A percentile compares a stretch with the other conserved stretches of the same genome.
phyloP scores from a whole-genome alignment of 1,140 invertebrate species.

The Gyrodactylus salaris region DNA sequence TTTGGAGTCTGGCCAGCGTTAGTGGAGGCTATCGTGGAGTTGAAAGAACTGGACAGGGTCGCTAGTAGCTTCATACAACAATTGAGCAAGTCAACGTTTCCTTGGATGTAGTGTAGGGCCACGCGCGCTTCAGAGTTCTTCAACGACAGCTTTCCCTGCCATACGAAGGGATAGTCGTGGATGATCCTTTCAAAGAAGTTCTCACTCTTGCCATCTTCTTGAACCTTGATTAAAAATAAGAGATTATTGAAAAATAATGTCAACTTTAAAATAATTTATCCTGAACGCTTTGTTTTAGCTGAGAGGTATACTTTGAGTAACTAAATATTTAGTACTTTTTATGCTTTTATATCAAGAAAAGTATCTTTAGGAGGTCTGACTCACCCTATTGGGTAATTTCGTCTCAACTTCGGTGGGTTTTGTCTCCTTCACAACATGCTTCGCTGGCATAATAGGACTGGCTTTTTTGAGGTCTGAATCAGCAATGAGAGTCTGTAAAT shows the following conservation, averaged over 20 bases:
- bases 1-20: not conserved
- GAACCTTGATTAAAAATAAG: not conserved
- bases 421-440: not conserved
- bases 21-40: not conserved
- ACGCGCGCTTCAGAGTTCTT: slow-evolving; percentile 78
- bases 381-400: too few species aligned
- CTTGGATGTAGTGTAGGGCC: slow-evolving; percentile 75
- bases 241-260: not conserved
- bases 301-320: too few species aligned
- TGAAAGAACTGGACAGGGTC: not conserved
- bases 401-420: too few species aligned
- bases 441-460: not conserved
- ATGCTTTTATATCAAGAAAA: not conserved
- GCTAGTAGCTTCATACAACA: slow-evolving; percentile 6
- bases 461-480: not conserved
- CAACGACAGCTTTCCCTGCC: slow-evolving; percentile 55
- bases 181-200: slow-evolving; percentile 1
- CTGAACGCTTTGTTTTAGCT: not conserved
- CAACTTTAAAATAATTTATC: not conserved
- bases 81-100: slow-evolving; percentile 26
- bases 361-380: not conserved
- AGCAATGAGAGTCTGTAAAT: not conserved
- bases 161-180: slow-evolving; percentile 33
- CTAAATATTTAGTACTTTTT: not conserved
- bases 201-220: not conserved